phyloP scores from a whole-genome alignment of 2,113 vertebrate genomes.

The Bagarius yarrelli region DNA sequence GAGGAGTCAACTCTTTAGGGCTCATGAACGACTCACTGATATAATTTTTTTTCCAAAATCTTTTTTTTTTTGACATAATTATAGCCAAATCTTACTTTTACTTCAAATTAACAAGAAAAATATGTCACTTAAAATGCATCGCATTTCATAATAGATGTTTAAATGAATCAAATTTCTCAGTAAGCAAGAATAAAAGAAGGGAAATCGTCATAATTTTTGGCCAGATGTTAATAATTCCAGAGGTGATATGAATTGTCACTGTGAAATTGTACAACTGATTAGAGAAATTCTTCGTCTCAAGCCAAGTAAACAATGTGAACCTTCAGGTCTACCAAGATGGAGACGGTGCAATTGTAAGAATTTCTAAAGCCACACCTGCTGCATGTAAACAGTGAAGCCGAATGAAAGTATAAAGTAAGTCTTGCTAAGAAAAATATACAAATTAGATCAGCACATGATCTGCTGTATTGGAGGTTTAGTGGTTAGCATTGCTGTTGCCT shows the following conservation, averaged over 20 bases:
- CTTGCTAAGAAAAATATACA: no score
- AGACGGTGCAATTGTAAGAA: not conserved
- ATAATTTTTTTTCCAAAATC: no score
- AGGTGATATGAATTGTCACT: not conserved
- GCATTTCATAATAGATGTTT: not conserved
- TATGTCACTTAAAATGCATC: not conserved
- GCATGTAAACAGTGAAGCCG: no score
- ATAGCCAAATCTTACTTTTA: not conserved
- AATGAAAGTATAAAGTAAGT: no score
- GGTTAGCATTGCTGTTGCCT: no score
- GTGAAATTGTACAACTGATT: not conserved
- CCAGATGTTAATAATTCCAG: not conserved
- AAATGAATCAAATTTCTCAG: no score
- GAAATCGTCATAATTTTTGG: not conserved
- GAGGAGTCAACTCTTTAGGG: not conserved
- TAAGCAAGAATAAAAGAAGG: not conserved
- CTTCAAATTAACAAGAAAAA: not conserved
- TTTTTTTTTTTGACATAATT: no score
- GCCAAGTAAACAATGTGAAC: not conserved
- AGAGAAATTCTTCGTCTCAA: not conserved
- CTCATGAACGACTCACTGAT: not conserved
- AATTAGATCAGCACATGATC: no score
- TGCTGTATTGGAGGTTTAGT: no score
- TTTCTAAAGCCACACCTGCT: not conserved
- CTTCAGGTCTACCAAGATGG: conserved; percentile 1